phyloP scores from a whole-genome alignment of 2,888 invertebrate species.

The Diploptera punctata region DNA sequence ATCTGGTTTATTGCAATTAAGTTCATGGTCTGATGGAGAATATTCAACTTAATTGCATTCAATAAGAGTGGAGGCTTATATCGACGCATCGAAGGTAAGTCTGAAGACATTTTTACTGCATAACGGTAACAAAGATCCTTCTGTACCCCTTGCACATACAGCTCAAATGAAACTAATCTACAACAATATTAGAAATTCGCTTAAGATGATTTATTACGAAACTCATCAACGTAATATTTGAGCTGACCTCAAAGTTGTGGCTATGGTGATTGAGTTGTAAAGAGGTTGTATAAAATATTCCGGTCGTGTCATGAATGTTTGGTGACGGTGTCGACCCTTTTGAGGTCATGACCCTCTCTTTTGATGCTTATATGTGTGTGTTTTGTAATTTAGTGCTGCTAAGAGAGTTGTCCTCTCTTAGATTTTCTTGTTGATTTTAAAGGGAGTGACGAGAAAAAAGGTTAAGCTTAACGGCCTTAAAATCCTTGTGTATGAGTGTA shows the following conservation, averaged over 20 bases:
- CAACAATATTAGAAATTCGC: not conserved
- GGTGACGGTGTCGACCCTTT: too few species aligned
- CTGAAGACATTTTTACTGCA: not conserved
- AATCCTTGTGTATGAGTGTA: too few species aligned
- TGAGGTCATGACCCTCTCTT: too few species aligned
- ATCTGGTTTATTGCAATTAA: not conserved
- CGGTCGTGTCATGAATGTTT: too few species aligned
- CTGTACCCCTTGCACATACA: not conserved
- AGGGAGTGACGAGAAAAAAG: too few species aligned
- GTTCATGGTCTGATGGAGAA: not conserved
- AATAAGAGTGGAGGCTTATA: not conserved
- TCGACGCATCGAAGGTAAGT: not conserved
- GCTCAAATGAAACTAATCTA: not conserved
- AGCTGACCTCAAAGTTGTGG: not conserved
- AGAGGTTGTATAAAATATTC: not conserved
- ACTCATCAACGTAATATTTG: not conserved
- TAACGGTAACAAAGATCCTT: not conserved
- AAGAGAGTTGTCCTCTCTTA: too few species aligned
- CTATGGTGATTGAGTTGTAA: not conserved
- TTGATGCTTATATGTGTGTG: too few species aligned
- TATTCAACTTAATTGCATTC: not conserved
- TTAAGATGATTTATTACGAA: not conserved
- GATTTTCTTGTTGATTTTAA: too few species aligned
- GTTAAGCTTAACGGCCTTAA: too few species aligned
- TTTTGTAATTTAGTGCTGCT: too few species aligned